Evolutionary conservation across 2,888 invertebrate genomes (phyloP), one percentile per base, ranked within the genome.

Genomic region (Cephus nigrinus): DNA sequence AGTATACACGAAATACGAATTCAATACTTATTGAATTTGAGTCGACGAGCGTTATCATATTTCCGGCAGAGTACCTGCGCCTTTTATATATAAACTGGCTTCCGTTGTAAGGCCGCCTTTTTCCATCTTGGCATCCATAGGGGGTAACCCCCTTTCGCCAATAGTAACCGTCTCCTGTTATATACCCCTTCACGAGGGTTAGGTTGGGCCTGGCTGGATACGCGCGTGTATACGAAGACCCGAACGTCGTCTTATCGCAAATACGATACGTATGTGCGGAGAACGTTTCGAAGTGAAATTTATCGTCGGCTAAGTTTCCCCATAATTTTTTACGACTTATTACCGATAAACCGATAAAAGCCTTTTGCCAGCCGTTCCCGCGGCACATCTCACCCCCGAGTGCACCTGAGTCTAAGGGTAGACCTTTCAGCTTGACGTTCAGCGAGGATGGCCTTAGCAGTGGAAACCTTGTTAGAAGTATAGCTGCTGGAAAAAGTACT

Each of bases 21-120:
- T 82, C 83, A 84, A 86, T 86, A 84, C 80, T 82, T 79, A 83
- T 84, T 80, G 81, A 82, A 80, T 80, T 82, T 76, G 82, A 76
- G 75, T 75, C 79, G 79, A 80, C 75, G 76, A 78, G 74, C 74
- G 79, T 77, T 84, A 84, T 85, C 83, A 80, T 81, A 84, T 85
- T 86, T 84, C 82, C 83, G 82, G 78, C 31, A 77, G 81, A 78
- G 78, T 79, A 81, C 73, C 76, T 79, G 78, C 74, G 79, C 73
- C 79, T 78, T 82, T 55, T 23, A 55, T 55, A 55, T 76, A 82
- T 82, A 84, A 86, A 84, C 80, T 79, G 55, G 55, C 23, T 55
- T 23, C 23, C 23, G 55, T 23, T 15, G 55, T 55, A 55, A 23
- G 55, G 23, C 55, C 9, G 55, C 55, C 55, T 55, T 23, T 55